Evolutionary conservation across 2,113 vertebrate species (phyloP).

Genomic region (Colossoma macropomum): DNA sequence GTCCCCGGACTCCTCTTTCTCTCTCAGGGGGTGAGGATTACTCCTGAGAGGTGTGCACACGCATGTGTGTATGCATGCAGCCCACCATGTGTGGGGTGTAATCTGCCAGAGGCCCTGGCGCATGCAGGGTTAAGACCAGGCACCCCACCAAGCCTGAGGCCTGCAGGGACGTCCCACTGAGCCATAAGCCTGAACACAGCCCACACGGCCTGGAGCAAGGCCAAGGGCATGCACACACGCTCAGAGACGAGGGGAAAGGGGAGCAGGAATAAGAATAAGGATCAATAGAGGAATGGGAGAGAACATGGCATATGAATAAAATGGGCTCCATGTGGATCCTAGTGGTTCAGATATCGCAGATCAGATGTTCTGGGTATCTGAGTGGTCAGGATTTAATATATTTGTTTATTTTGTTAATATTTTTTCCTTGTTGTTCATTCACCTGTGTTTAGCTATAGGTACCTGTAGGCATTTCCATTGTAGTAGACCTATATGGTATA

Average conservation of each 20-base stretch:
- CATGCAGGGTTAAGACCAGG: slow-evolving; percentile 75
- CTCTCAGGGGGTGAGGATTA: slow-evolving; percentile 13
- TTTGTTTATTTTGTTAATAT: neutral
- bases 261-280: slow-evolving; percentile 3
- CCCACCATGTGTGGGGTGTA: slow-evolving; percentile 72
- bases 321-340: neutral
- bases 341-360: neutral
- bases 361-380: neutral
- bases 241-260: slow-evolving; percentile 11
- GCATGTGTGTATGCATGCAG: slow-evolving; percentile 60
- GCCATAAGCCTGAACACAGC: slow-evolving; percentile 63
- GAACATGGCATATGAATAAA: neutral
- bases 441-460: neutral
- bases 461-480: neutral
- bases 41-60: slow-evolving; percentile 13
- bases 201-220: slow-evolving; percentile 50
- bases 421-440: neutral
- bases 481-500: neutral
- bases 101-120: slow-evolving; percentile 74
- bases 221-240: slow-evolving; percentile 38
- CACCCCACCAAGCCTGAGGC: slow-evolving; percentile 74
- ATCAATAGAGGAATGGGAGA: neutral
- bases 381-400: neutral
- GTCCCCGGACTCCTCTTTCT: neutral
- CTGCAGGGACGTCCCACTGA: slow-evolving; percentile 74